Base-by-base conservation (phyloP, 2,113 vertebrate genomes). In the Leptocoma aspasia region DNA sequence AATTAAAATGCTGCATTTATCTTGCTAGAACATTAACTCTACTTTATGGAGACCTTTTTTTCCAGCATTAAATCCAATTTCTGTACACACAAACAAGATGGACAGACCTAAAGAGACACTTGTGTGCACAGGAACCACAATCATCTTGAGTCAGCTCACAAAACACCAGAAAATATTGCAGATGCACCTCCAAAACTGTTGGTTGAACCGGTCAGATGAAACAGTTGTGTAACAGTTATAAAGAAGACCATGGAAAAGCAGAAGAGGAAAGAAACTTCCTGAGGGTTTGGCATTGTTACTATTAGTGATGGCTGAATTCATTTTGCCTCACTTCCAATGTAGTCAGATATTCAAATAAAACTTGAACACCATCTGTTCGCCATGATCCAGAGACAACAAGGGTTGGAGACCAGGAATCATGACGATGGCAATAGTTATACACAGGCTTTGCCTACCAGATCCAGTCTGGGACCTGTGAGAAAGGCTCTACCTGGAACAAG, bases 281-380 rank as follows among this genome's bases (percentile, higher is more conserved):
- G 76, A 80, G 54, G 59, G 33, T 88, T 95, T 92, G 91, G 89
- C 91, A 86, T 80, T 52, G 10, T n/a, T 86, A 66, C 81, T 86
- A 88, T 92, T 93, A 88, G 70, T 47, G 60, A 91, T 57, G 63
- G 80, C 66, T 92, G 63, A 90, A 94, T 69, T 68, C 10, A 85
- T 79, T 86, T 82, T 54, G 22, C 86, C 26, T 77, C 33, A 37
- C 76, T 94, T 83, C 59, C 93, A 90, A 22, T 5, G 39, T 22
- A 86, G 75, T 72, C 86, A 94, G 63, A 80, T 88, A 82, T 21
- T 95, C 44, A 92, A 86, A 80, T 80, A 94, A 87, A 94, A 85
- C 54, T 77, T 88, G 59, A 90, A 86, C 71, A 66, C 45, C 54
- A 59, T 82, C 63, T 56, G n/a, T 54, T 93, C 79, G 68, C 76